Evolutionary conservation across 2,888 invertebrate species (phyloP), one percentile per base, ranked within the genome.

Genomic region (Ophonus ardosiacus): DNA sequence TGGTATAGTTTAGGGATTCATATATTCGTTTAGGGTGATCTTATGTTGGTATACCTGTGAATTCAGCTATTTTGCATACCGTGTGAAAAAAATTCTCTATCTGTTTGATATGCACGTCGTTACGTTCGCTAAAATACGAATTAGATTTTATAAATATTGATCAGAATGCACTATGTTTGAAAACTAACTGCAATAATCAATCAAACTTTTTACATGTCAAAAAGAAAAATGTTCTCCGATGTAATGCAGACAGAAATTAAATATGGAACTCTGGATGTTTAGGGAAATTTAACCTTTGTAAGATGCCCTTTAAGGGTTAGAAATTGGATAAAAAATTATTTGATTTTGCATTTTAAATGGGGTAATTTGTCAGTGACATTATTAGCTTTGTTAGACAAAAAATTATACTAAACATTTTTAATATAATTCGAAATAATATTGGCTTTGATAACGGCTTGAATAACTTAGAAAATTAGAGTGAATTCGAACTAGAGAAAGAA

Each of bases 141-240:
- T 81, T 81, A 81, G 68, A 81, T 81, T 81, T 65, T 81, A 81
- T 81, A 81, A 81, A 81, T 81, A 81, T 81, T 81, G 81, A 81
- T 81, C 59, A 80, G 7, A 61, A 38, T 78, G 31, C 5, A 31
- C 31, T 5, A 31, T 31, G 31, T 31, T 31, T 5, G 18, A 13
- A 6, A 13, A 13, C 65, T 65, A 81, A 51, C 71, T 68, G 13
- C 71, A 40, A 57, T 68, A 31, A 68, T 56, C 68, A 57, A 81
- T 81, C 81, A 81, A 81, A 68, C 81, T 57, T 51, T 81, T 81
- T 81, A 81, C 71, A 43, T 81, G 81, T 81, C 81, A 71, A 6
- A 38, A 56, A 81, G 81, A 81, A 81, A 81, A 81, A 81, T 81
- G 71, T 71, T 51, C 71, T 51, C 71, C 18, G 43, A 68, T 81